Evolutionary conservation across 1,140 invertebrate species (phyloP), one percentile per base, ranked within the genome.

Genomic region (Trachymyrmex cornetzi): DNA sequence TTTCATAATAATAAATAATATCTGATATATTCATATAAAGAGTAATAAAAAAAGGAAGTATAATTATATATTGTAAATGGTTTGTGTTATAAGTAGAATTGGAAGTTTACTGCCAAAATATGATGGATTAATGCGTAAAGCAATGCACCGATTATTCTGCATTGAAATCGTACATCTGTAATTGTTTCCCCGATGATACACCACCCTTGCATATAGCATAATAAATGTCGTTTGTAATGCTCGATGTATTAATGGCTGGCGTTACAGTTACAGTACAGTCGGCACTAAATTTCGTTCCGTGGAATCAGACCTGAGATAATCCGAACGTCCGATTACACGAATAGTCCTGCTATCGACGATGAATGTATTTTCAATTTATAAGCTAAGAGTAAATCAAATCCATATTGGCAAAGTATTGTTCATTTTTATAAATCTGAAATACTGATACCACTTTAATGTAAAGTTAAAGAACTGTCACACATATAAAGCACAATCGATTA

Each of bases 211-310:
- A 38, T 74, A 63, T 61, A 63, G 80, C 69, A 34, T 84, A 75
- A 84, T 84, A 84, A 84, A 84, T 63, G 80, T 84, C 69, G 69
- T 14, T 44, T 48, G 55, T 84, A 84, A 84, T 84, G 38, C 38
- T 48, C 80, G 69, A 61, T 61, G 69, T 84, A 84, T 84, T 84
- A 84, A 84, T 84, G 55, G 80, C 16, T 14, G 55, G 55, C 24
- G 50, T 59, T 82, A 74, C 55, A 71, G 34, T 57, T 71, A 30
- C 64, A 16, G 22, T 59, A 82, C 12, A 61, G 44, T 84, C 69
- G 69, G 69, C 44, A 84, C 69, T 84, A 84, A 84, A 84, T 84
- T 84, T 84, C 55, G 16, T 84, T 84, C 55, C 14, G 14, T 7
- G 6, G 57, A 11, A 75, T 84, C 69, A 61, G 38, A 84, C 55